phyloP scores from a whole-genome alignment of 2,113 vertebrate species.

The Oncorhynchus gorbuscha region DNA sequence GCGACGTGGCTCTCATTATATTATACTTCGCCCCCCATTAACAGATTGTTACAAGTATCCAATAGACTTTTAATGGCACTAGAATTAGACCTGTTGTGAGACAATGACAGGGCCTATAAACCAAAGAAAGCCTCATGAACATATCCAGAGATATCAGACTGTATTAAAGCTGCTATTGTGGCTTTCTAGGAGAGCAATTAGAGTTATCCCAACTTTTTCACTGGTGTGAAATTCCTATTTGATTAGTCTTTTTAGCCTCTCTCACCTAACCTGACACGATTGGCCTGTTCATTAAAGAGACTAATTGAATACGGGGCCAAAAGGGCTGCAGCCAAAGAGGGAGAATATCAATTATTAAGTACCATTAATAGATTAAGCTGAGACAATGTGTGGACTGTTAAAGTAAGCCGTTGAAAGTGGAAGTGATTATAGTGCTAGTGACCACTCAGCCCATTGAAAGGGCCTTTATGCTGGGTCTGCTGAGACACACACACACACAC shows the following conservation, averaged over 20 bases:
- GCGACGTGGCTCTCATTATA: slow-evolving; percentile 12
- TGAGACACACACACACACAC: too few species aligned
- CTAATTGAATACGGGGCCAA: slow-evolving; percentile 63
- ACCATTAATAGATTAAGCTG: slow-evolving; percentile 31
- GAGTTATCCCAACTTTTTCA: slow-evolving; percentile 12
- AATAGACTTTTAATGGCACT: neutral
- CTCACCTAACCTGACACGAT: slow-evolving; percentile 23
- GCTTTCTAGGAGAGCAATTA: too few species aligned
- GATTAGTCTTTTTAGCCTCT: neutral
- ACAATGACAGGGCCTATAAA: too few species aligned
- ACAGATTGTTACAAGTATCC: neutral
- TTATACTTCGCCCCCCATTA: neutral
- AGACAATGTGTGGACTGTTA: slow-evolving; percentile 32
- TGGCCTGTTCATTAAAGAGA: slow-evolving; percentile 60
- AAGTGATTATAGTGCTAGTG: slow-evolving; percentile 19
- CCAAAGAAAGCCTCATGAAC: too few species aligned
- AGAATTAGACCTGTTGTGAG: neutral
- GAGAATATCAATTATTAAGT: slow-evolving; percentile 35
- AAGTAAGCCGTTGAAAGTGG: slow-evolving; percentile 19
- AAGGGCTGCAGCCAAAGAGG: slow-evolving; percentile 44
- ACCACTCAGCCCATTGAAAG: neutral
- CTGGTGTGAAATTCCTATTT: slow-evolving; percentile 30
- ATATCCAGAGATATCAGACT: too few species aligned
- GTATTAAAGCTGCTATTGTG: too few species aligned
- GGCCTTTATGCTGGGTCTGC: neutral